These are phyloP conservation scores for Patella depressa DNA, from an alignment of 2,888 invertebrate species.

Conservation along the genomic window DNA sequence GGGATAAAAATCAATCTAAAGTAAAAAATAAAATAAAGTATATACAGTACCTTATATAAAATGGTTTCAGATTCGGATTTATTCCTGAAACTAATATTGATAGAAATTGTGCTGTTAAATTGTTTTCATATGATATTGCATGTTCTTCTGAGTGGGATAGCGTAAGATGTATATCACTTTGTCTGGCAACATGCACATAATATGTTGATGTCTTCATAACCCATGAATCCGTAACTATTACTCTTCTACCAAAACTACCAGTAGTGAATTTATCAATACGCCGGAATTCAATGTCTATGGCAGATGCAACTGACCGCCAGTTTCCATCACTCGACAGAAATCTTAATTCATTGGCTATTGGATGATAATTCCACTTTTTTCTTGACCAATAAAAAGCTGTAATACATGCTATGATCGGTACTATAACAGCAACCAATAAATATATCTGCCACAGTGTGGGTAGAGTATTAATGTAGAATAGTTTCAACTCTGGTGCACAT, in stretches of 20 bases:
- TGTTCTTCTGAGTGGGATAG: slow-evolving; percentile 78
- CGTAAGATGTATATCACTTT: slow-evolving; percentile 82
- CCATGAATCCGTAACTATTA: slow-evolving; percentile 84
- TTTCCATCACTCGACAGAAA: slow-evolving; percentile 64
- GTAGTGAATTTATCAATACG: slow-evolving; percentile 73
- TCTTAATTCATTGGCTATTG: slow-evolving; percentile 79
- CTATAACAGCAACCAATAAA: slow-evolving; percentile 60
- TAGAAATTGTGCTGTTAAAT: slow-evolving; percentile 84
- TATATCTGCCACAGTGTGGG: slow-evolving; percentile 49
- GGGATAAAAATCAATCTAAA: too few species aligned
- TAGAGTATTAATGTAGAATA: slow-evolving; percentile 47
- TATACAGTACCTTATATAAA: slow-evolving; percentile 70
- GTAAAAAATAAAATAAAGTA: too few species aligned
- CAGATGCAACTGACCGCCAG: slow-evolving; percentile 81
- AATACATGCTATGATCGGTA: slow-evolving; percentile 73
- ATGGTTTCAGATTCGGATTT: slow-evolving; percentile 58
- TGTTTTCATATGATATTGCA: slow-evolving; percentile 78
- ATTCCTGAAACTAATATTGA: slow-evolving; percentile 79
- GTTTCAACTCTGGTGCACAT: slow-evolving; percentile 48
- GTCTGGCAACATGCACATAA: slow-evolving; percentile 81
- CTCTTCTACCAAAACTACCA: slow-evolving; percentile 61
- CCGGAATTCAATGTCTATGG: slow-evolving; percentile 82
- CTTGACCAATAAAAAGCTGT: slow-evolving; percentile 80
- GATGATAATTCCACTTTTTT: slow-evolving; percentile 81
- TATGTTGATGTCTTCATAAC: slow-evolving; percentile 87